Conservation (phyloP, 2,797 vertebrate genomes). For the Gephyroberyx darwinii region DNA sequence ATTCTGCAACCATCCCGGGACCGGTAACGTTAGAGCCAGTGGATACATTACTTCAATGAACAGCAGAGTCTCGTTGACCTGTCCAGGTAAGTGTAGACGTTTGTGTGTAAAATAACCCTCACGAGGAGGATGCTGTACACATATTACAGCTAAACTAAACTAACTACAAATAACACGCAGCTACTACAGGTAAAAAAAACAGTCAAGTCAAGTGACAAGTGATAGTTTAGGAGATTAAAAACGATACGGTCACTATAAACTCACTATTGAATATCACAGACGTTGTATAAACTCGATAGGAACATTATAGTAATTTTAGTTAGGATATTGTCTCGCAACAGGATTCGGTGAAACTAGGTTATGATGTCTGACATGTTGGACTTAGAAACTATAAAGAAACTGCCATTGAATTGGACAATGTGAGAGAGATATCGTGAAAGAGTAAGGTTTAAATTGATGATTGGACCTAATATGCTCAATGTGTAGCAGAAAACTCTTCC, state of each 20-base stretch:
- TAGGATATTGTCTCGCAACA: no score
- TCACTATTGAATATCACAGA: no score
- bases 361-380: neutral
- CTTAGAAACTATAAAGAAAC: neutral
- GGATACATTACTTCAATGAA: neutral
- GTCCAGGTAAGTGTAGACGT: conserved; percentile 46
- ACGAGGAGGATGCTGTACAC: no score
- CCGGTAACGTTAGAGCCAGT: neutral
- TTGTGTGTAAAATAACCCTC: neutral
- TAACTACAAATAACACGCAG: no score
- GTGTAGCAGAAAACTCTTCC: neutral
- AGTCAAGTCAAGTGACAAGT: no score
- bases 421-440: neutral
- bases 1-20: neutral
- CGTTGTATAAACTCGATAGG: no score
- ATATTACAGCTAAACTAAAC: no score
- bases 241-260: no score
- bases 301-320: no score
- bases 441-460: neutral
- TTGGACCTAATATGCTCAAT: neutral
- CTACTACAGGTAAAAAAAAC: no score
- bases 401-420: neutral
- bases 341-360: no score
- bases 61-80: conserved; percentile 29
- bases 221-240: no score